Evolutionary conservation across 2,888 invertebrate genomes (phyloP), one percentile per base, ranked within the genome.

Genomic region (Drosophila stalkeri): DNA sequence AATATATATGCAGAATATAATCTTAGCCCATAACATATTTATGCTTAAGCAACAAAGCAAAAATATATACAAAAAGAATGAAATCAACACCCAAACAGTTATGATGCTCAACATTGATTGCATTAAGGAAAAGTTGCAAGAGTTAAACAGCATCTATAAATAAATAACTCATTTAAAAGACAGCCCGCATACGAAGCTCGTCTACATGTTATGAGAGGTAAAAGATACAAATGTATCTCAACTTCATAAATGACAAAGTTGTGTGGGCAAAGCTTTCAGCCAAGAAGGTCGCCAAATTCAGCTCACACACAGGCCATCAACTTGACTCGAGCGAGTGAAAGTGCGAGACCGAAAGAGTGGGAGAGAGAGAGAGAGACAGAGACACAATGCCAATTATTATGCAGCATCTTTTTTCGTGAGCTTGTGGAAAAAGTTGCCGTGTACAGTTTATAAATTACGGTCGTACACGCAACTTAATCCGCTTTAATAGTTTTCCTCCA

Each of bases 391-490:
- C 74, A 81, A 74, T 73, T 81, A 74, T 77, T 73, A 70, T 78
- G 67, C 78, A 80, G 78, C 64, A 71, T 74, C 67, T 79, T 81
- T 79, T 77, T 57, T 39, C 39, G 81, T 75, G 43, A 68, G 47
- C 46, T 44, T 35, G 57, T 37, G 63, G 51, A 54, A 72, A 70
- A 81, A 80, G 63, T 77, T 73, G 51, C 77, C 64, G 77, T 73
- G 66, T 73, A 73, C 61, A 81, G 81, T 69, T 79, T 77, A 79
- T 80, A 79, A 73, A 81, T 79, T 66, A 79, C 77, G 73, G 55
- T 64, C 69, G 64, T 73, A 77, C 72, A 79, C 73, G 81, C 81
- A 79, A 77, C 81, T 77, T 81, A 79, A 79, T 73, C 79, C 73
- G 66, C 73, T 77, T 77, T 73, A 81, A 77, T 79, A 81, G 69